These are phyloP conservation scores for Volucella inanis DNA, from an alignment of 2,888 invertebrate species.

Conservation along the genomic window DNA sequence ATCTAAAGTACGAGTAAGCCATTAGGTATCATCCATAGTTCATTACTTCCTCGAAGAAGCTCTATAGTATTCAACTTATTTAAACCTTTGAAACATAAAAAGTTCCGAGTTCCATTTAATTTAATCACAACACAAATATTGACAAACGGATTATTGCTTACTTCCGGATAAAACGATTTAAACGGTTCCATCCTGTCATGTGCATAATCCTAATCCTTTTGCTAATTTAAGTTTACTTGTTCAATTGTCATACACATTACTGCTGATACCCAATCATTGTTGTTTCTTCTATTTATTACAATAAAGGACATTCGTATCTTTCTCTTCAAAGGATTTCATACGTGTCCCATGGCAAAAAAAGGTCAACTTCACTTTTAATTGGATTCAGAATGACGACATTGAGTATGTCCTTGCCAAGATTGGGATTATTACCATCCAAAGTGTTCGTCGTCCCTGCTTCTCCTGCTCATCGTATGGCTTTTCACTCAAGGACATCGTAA, in stretches of 20 bases:
- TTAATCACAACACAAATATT: no score
- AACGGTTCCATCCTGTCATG: no score
- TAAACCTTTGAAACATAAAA: no score
- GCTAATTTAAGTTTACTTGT: slow-evolving; percentile 12
- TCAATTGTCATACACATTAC: slow-evolving; percentile 2
- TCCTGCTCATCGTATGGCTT: neutral
- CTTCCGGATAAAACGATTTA: no score
- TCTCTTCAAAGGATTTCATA: neutral
- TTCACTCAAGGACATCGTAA: slow-evolving; percentile 13
- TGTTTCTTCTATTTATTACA: neutral
- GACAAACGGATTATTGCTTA: no score
- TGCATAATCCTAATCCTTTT: slow-evolving; percentile 22
- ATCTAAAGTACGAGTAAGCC: no score
- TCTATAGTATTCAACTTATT: no score
- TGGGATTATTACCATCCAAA: slow-evolving; percentile 10
- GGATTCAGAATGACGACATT: slow-evolving; percentile 21
- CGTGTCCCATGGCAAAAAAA: neutral
- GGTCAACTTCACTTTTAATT: slow-evolving; percentile 20
- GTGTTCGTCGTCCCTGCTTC: no score
- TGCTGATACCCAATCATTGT: neutral
- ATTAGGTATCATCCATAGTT: no score
- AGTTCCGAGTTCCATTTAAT: no score
- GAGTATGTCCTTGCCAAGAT: slow-evolving; percentile 23
- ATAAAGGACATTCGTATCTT: slow-evolving; percentile 7
- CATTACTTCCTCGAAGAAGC: no score